These are phyloP conservation scores for Mormyrus iriodes DNA, from an alignment of 2,113 vertebrate genomes.

Conservation along the genomic window DNA sequence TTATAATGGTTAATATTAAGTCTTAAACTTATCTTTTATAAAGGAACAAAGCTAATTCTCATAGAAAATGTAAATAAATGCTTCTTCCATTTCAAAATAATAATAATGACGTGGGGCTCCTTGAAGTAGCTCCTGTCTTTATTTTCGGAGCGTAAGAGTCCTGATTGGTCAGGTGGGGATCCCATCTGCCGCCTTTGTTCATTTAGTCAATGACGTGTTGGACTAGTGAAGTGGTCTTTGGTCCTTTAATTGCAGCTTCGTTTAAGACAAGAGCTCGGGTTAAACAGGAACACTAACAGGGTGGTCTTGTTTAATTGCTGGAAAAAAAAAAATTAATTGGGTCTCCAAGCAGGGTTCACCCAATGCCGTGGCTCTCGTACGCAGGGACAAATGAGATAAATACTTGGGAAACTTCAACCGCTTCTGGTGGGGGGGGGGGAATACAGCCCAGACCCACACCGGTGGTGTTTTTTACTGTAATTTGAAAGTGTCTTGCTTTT, in stretches of 20 bases:
- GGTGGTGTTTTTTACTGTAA: background rate
- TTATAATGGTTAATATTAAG: background rate
- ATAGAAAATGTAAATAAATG: background rate
- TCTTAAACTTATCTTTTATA: background rate
- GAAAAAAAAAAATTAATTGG: constrained; percentile 20
- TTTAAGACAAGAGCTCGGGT: background rate
- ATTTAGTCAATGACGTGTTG: constrained; percentile 3
- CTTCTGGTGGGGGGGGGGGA: background rate
- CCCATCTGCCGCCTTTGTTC: background rate
- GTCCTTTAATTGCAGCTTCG: constrained; percentile 6
- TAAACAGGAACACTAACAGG: constrained; percentile 6
- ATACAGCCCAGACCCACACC: constrained; percentile 31
- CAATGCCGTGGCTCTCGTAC: background rate
- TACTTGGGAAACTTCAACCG: background rate
- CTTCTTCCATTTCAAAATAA: background rate
- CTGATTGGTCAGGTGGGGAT: background rate
- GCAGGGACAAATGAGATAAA: background rate
- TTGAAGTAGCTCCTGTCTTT: background rate
- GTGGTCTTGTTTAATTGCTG: constrained; percentile 20
- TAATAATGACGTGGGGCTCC: background rate
- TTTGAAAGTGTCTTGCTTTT: constrained; percentile 30
- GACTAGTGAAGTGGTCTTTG: constrained; percentile 9
- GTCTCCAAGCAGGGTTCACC: background rate
- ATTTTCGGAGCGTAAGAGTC: background rate
- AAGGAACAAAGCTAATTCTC: background rate